Base-by-base conservation (phyloP, 2,888 invertebrate species). In the Hirtodrosophila confusa region DNA sequence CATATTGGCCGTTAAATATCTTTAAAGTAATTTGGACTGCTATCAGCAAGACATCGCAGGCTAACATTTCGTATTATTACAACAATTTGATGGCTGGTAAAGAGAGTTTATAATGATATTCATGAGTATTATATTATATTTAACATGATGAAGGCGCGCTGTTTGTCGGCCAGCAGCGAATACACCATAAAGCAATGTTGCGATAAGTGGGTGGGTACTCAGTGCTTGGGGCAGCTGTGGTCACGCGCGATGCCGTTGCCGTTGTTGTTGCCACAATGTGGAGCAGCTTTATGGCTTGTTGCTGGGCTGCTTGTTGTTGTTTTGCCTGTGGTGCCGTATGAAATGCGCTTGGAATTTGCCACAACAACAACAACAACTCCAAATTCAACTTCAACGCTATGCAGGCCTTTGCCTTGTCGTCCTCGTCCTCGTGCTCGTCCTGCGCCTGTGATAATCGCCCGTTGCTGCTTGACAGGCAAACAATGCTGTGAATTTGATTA, bases 401-500 rank as follows among this genome's bases (percentile, higher is more conserved):
- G 62, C 72, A 75, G 73, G 70, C 67, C 68, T 75, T 74, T 72
- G 67, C 57, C 57, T 65, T 73, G 60, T 75, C 50, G 64, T 63
- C 64, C 67, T 44, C 27, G 39, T 73, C 48, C 27, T 58, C 62
- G 54, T 58, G 57, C 67, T 75, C 64, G 78, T 75, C 83, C 82
- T 85, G 75, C 69, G 85, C 83, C 72, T 69, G 69, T 78, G 80
- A 89, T 89, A 88, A 88, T 89, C 88, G 89, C 72, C 58, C 76
- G 69, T 61, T 66, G 64, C 74, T 75, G 78, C 82, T 87, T 89
- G 88, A 89, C 89, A 87, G 88, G 78, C 86, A 89, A 88, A 88
- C 88, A 88, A 88, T 88, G 88, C 88, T 88, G 89, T 88, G 89
- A 88, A 89, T 89, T 88, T 87, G 88, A 88, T 88, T 88, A 89